Evolutionary conservation across 2,113 vertebrate species (phyloP).

Genomic region (Pelusios castaneus): DNA sequence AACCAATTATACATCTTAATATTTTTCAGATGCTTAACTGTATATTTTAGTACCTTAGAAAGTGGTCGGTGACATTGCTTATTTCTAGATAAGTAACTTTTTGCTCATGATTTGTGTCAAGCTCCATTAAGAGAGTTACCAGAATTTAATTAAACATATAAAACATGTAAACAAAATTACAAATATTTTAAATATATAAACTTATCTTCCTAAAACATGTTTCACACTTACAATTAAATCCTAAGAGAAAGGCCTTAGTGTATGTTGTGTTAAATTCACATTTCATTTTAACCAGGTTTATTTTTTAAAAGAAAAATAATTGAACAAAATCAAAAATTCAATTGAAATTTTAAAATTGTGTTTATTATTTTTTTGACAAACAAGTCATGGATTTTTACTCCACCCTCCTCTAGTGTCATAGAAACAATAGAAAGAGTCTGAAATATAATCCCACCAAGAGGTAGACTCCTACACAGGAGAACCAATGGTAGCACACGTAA

Average conservation of each 20-base stretch:
- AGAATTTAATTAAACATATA: background rate
- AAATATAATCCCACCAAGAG: background rate
- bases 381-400: background rate
- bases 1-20: background rate
- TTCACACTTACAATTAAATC: background rate
- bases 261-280: background rate
- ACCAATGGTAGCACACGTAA: background rate
- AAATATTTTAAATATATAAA: background rate
- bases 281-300: background rate
- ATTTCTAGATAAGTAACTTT: background rate
- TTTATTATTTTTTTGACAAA: background rate
- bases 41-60: background rate
- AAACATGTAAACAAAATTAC: background rate
- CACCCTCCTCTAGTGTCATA: background rate
- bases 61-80: background rate
- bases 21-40: background rate
- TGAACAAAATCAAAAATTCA: too few species aligned
- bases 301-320: background rate
- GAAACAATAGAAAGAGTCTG: background rate
- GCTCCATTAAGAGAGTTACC: background rate
- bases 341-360: too few species aligned
- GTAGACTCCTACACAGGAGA: background rate
- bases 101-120: background rate
- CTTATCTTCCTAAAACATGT: background rate
- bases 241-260: background rate